Evolutionary conservation across 2,888 invertebrate genomes (phyloP).

Genomic region (Bombylius discolor): DNA sequence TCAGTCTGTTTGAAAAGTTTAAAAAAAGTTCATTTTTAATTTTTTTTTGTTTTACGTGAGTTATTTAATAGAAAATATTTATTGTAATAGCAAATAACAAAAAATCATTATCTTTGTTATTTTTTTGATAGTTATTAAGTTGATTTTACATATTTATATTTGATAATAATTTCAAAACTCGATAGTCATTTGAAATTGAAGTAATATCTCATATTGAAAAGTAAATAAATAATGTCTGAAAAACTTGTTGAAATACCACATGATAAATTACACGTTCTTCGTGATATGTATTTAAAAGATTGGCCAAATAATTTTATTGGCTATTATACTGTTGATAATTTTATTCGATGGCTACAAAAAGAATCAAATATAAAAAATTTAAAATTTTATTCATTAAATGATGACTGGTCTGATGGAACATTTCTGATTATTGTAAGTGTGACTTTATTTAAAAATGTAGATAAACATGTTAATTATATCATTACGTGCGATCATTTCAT

Average conservation of each 20-base stretch:
- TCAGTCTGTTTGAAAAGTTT: too few species aligned
- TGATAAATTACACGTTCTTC: constrained; percentile 12
- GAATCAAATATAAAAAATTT: constrained; percentile 16
- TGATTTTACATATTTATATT: too few species aligned
- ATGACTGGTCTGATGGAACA: constrained; percentile 30
- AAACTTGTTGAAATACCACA: constrained; percentile 13
- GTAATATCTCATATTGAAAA: too few species aligned
- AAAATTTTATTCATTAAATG: constrained; percentile 24
- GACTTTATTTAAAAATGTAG: not conserved
- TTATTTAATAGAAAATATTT: too few species aligned
- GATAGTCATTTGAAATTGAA: too few species aligned
- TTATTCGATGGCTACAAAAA: constrained; percentile 21
- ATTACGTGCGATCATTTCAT: not conserved
- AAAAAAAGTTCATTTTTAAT: too few species aligned
- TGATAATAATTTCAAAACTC: too few species aligned
- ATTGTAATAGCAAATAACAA: too few species aligned
- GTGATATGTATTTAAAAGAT: constrained; percentile 13
- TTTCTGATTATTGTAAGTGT: constrained; percentile 25
- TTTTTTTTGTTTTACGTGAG: too few species aligned
- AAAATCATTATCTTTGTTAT: too few species aligned
- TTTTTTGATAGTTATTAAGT: too few species aligned
- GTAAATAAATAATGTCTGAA: not conserved
- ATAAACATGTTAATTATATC: not conserved
- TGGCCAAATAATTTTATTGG: constrained; percentile 15
- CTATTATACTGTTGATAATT: constrained; percentile 17